Evolutionary conservation across 2,888 invertebrate species (phyloP).

Genomic region (Cerastoderma edule): DNA sequence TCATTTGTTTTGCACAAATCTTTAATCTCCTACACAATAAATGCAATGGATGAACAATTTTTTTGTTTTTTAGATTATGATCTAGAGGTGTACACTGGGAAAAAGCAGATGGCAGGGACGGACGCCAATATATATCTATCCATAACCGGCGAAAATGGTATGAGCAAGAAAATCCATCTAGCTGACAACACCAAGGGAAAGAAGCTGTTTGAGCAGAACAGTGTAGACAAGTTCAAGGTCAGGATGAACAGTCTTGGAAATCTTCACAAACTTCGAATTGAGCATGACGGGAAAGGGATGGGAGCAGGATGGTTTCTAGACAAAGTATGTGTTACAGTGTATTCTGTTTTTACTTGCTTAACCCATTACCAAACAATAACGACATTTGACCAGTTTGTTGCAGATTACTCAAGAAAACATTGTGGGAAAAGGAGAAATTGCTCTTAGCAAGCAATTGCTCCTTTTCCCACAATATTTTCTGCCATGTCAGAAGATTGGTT

Average conservation of each 20-base stretch:
- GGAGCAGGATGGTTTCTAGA: slow-evolving; percentile 80
- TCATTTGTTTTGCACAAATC: too few relatives aligned
- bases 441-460: too few relatives aligned
- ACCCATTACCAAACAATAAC: too few relatives aligned
- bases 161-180: slow-evolving; percentile 71
- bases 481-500: too few relatives aligned
- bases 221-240: slow-evolving; percentile 70
- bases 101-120: slow-evolving; percentile 77
- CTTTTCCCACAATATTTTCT: too few relatives aligned
- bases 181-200: slow-evolving; percentile 59
- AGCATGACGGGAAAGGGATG: slow-evolving; percentile 80
- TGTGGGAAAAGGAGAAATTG: too few relatives aligned
- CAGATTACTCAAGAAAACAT: too few relatives aligned
- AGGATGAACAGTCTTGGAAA: slow-evolving; percentile 70
- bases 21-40: too few relatives aligned
- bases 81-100: slow-evolving; percentile 75
- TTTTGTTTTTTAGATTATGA: slow-evolving; percentile 69
- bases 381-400: too few relatives aligned
- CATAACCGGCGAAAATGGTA: slow-evolving; percentile 70
- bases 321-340: slow-evolving; percentile 69
- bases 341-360: too few relatives aligned
- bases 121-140: slow-evolving; percentile 79
- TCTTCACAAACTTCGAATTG: slow-evolving; percentile 76
- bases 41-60: too few relatives aligned
- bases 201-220: slow-evolving; percentile 72